phyloP scores from a whole-genome alignment of 2,888 invertebrate genomes.

The Labia minor region DNA sequence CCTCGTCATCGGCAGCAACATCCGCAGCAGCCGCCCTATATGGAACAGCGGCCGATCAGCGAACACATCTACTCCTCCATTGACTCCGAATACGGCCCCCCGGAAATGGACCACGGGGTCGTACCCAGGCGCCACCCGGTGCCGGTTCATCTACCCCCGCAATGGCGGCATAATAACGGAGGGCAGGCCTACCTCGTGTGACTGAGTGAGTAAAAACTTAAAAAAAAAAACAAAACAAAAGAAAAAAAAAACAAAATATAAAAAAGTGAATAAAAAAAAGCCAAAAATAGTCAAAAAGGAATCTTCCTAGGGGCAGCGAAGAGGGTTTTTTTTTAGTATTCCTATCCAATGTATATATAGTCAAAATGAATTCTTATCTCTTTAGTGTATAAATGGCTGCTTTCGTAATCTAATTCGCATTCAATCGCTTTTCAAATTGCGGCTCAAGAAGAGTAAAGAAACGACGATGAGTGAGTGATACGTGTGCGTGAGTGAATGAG shows the following conservation, averaged over 20 bases:
- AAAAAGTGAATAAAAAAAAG: background rate
- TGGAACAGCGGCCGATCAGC: conserved; percentile 54
- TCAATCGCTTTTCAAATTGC: background rate
- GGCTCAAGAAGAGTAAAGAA: background rate
- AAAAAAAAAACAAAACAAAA: too few species aligned
- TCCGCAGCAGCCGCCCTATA: conserved; percentile 15
- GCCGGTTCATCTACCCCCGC: conserved; percentile 29
- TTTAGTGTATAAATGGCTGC: conserved; percentile 13
- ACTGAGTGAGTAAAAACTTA: conserved; percentile 32
- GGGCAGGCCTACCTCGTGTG: conserved; percentile 64
- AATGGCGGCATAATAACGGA: conserved; percentile 36
- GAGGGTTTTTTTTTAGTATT: background rate
- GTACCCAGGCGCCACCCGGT: conserved; percentile 8
- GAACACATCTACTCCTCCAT: conserved; percentile 86
- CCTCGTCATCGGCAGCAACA: conserved; percentile 31
- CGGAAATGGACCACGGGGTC: conserved; percentile 50
- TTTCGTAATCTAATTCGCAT: background rate
- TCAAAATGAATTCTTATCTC: background rate
- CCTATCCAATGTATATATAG: background rate
- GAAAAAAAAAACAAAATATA: too few species aligned
- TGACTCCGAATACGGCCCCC: conserved; percentile 72
- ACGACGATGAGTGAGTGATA: background rate
- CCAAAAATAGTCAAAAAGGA: conserved; percentile 13
- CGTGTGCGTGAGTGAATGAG: background rate
- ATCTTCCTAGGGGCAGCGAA: background rate